Evolutionary conservation across 2,888 invertebrate species (phyloP).

Genomic region (Platynereis dumerilii): DNA sequence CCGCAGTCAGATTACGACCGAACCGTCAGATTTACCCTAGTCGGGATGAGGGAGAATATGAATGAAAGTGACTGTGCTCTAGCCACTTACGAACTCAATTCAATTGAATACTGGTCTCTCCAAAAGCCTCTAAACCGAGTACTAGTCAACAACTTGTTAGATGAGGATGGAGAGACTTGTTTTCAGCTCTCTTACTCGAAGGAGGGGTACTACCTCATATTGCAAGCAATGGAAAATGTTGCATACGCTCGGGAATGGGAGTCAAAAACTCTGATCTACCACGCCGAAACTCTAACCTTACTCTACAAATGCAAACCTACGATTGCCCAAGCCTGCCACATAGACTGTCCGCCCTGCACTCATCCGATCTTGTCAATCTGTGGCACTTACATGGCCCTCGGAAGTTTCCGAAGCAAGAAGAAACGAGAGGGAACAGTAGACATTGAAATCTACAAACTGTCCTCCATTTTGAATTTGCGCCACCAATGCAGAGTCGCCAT

Average conservation of each 20-base stretch:
- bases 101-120: too few species aligned
- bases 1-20: too few species aligned
- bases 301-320: not conserved
- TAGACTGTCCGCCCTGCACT: not conserved
- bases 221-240: conserved; percentile 8
- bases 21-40: not conserved
- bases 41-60: not conserved
- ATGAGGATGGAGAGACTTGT: not conserved
- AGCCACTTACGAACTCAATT: not conserved
- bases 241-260: not conserved
- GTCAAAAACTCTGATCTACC: not conserved
- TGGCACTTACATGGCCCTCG: conserved; percentile 3
- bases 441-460: conserved; percentile 1
- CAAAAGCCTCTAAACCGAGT: not conserved
- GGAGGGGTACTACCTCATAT: not conserved
- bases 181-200: conserved; percentile 1
- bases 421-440: not conserved
- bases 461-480: not conserved
- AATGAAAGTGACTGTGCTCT: not conserved
- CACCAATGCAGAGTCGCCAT: conserved; percentile 1
- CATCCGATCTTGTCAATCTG: not conserved
- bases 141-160: not conserved
- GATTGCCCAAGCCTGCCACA: not conserved
- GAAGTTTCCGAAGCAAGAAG: conserved; percentile 2
- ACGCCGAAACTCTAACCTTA: not conserved